These are phyloP conservation scores for Lichenostomus cassidix DNA, from an alignment of 2,113 vertebrate species.

Conservation along the genomic window DNA sequence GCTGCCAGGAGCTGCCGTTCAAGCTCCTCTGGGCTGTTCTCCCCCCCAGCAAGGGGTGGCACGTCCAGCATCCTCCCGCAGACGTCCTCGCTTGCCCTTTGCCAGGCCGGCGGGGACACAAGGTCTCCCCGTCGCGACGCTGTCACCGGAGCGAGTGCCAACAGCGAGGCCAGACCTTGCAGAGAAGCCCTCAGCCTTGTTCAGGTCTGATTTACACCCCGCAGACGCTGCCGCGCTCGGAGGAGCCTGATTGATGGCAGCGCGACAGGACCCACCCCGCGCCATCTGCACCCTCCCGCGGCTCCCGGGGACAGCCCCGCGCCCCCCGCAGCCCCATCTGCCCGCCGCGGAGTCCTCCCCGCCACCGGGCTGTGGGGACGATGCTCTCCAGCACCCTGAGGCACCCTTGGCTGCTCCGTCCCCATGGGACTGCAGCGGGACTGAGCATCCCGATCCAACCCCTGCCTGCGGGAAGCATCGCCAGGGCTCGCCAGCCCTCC, in stretches of 20 bases:
- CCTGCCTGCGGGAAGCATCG: neutral
- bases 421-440: rapidly evolving
- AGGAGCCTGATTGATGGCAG: constrained; percentile 32
- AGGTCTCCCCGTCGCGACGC: neutral
- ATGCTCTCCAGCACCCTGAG: neutral
- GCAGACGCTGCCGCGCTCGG: neutral
- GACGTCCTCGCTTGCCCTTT: neutral
- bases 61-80: neutral
- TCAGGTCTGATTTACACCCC: constrained; percentile 19
- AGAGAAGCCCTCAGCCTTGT: neutral
- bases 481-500: rapidly evolving
- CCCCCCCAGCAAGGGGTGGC: rapidly evolving
- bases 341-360: neutral
- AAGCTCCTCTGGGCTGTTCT: neutral
- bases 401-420: neutral
- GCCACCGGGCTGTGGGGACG: rapidly evolving
- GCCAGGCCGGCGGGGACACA: neutral
- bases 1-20: neutral
- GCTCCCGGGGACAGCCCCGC: neutral
- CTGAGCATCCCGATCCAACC: rapidly evolving
- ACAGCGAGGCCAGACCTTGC: neutral
- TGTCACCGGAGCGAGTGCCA: neutral
- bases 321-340: neutral
- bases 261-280: neutral
- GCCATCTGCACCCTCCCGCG: constrained; percentile 2